Base-by-base conservation (phyloP, 2,797 vertebrate genomes). In the Enteromius thamalakanensis region DNA sequence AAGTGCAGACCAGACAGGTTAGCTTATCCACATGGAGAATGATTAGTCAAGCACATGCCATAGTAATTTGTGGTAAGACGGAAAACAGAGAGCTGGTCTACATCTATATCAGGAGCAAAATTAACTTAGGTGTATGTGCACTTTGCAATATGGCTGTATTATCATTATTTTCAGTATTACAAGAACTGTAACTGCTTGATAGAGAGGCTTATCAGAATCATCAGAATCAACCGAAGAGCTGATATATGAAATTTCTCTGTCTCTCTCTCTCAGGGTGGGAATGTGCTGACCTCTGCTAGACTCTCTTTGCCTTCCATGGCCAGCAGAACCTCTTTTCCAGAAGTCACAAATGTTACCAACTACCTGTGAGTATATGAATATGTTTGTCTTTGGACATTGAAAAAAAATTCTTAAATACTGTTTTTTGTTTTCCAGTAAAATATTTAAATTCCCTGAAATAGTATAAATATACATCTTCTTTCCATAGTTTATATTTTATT, bases 281-380 rank as follows among this genome's bases (percentile, higher is more conserved):
- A 98, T 0, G 93, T 98, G 85, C 90, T 97, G 89, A 96, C 96
- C 0, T 96, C 97, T 0, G 94, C 96, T 81, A 95, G 97, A 84
- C 93, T 98, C 79, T 96, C 96, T 0, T 92, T 98, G 47, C 97
- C 97, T 14, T 98, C 97, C 3, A 96, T 99, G 97, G 96, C 97
- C 87, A 97, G 96, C 90, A 94, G 97, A 90, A 96, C 95, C 0
- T 98, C 97, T 8, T 94, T 97, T 87, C 97, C 97, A 0, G 97
- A 99, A 86, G 94, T 96, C 91, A 97, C 97, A 89, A 98, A 97
- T 79, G 97, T 99, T 91, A 97, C 97, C 86, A 98, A 97, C 92
- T 96, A 98, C 87, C 93, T 98, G 97, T 99, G 92, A 98, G 97
- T 83, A 26, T 77, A 6, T 21, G 19, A 64, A 64, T 11, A n/a